These are phyloP conservation scores for Morelia viridis DNA, from an alignment of 2,797 vertebrate species.

Conservation along the genomic window DNA sequence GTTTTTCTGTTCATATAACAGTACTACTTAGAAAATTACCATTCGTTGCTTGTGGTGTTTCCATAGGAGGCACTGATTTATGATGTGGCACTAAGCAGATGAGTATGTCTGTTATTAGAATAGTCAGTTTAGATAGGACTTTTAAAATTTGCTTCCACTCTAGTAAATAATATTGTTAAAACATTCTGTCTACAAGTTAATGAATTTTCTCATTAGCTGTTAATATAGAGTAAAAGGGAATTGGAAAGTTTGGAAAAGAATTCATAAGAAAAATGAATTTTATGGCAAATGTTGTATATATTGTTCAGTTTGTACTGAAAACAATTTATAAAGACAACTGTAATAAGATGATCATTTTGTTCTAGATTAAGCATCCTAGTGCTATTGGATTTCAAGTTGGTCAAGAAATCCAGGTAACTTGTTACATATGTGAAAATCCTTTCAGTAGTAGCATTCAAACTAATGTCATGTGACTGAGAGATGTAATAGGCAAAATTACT, in stretches of 20 bases:
- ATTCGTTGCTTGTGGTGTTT: not conserved
- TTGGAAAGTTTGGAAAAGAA: not conserved
- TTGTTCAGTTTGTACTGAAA: not conserved
- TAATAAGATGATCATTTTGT: constrained; percentile 40
- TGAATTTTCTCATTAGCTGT: not conserved
- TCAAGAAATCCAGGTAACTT: constrained; percentile 93
- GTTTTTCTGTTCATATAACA: not conserved
- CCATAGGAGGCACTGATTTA: not conserved
- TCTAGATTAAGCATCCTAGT: constrained; percentile 92
- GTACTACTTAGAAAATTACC: not conserved
- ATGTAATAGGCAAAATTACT: not conserved
- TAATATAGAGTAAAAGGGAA: not conserved
- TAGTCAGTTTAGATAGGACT: not conserved
- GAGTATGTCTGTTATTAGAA: not conserved
- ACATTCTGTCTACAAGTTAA: not conserved
- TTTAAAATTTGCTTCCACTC: not conserved
- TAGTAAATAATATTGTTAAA: not conserved
- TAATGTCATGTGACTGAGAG: not conserved
- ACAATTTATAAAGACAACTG: not conserved
- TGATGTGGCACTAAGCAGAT: not conserved
- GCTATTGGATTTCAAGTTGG: constrained; percentile 94
- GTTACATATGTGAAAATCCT: not conserved
- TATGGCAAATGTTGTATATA: not conserved
- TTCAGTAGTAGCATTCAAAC: not conserved
- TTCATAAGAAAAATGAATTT: not conserved